Evolutionary conservation across 2,113 vertebrate species (phyloP).

Genomic region (Vidua chalybeata): DNA sequence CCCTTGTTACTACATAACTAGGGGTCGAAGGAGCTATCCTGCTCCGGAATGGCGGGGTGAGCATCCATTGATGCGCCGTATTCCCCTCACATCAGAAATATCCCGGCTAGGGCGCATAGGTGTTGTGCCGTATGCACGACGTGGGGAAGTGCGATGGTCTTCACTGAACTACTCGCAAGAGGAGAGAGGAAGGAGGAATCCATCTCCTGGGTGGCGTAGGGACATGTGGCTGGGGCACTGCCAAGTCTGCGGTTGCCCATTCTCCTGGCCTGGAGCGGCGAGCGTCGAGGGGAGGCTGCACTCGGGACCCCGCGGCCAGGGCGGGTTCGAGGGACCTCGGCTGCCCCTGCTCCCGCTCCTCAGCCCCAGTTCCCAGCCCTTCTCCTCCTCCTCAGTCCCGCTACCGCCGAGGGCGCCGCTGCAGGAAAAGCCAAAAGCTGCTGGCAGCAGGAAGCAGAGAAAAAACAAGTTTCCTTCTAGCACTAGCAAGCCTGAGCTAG

Average conservation of each 20-base stretch:
- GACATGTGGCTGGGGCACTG: not conserved
- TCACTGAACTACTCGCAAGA: not conserved
- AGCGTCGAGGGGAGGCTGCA: no score
- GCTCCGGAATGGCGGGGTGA: slow-evolving; percentile 37
- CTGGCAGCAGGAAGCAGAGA: not conserved
- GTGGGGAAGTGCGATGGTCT: not conserved
- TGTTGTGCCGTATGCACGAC: not conserved
- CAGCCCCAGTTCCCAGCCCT: not conserved
- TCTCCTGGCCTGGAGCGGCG: not conserved
- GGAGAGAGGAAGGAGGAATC: not conserved
- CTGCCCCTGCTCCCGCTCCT: not conserved
- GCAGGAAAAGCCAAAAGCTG: not conserved
- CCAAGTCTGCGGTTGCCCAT: not conserved
- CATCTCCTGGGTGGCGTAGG: not conserved
- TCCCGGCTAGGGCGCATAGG: not conserved
- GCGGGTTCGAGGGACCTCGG: no score
- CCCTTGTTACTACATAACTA: slow-evolving; percentile 70
- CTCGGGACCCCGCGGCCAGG: not conserved
- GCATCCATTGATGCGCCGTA: not conserved
- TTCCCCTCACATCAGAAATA: not conserved
- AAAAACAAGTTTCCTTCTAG: not conserved
- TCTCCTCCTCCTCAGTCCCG: not conserved
- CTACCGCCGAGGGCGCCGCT: not conserved
- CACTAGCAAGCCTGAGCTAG: not conserved
- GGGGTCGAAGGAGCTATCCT: slow-evolving; percentile 49